Evolutionary conservation across 1,140 invertebrate genomes (phyloP), one percentile per base, ranked within the genome.

Genomic region (Atta cephalotes): DNA sequence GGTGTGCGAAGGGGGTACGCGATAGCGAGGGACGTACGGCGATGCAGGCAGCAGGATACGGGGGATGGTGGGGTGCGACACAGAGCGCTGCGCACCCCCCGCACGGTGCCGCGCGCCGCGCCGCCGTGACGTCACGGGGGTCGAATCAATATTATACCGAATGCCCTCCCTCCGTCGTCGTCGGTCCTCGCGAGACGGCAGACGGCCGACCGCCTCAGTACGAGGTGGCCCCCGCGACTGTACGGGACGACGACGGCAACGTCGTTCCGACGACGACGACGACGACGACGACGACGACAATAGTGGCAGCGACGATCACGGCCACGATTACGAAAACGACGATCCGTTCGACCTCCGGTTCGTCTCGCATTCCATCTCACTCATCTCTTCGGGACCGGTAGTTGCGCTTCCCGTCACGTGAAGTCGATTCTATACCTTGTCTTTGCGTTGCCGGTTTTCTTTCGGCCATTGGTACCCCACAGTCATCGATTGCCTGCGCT

Each of bases 161-260:
- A 82, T 91, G 88, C 90, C 86, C 74, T 92, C 88, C 90, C 87
- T 88, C 82, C 31, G 31, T 31, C 77, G 78, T 70, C 65, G 65
- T 70, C 78, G 86, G 88, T 87, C 86, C 90, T 85, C 80, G 89
- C 76, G 87, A 81, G 91, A 86, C 68, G 92, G 90, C 87, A 91
- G 91, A 92, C 87, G 89, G 56, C 88, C 86, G 90, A 86, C 84
- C 76, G 90, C 88, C 80, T 95, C 94, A 95, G 94, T 95, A 93
- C 94, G 94, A 93, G 93, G 93, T 94, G 92, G 94, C 92, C 93
- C 92, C 93, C 93, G 93, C 92, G 92, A 95, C 94, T 65, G 94
- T 92, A 92, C 92, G 92, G 87, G 86, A 94, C 93, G 92, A 90
- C 87, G 76, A 60, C 71, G 90, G n/a, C 70, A 77, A 89, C 93